phyloP scores from a whole-genome alignment of 2,888 invertebrate species.

The Macrosiphum euphorbiae region DNA sequence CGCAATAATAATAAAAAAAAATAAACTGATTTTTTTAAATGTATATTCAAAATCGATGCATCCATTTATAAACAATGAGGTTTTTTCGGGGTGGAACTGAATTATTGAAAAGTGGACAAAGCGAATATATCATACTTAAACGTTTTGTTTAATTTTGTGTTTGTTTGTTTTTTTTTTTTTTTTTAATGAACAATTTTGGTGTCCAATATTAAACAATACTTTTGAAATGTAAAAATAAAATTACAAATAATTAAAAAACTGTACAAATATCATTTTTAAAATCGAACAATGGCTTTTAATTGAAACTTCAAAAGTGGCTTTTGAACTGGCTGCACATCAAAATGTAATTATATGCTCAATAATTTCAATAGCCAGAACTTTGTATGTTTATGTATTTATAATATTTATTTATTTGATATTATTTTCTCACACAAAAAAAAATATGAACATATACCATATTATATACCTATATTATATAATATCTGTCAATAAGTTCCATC shows the following conservation, averaged over 20 bases:
- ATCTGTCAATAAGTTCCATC: no score
- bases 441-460: no score
- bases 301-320: not conserved
- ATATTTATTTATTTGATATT: no score
- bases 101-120: not conserved
- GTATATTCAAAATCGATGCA: not conserved
- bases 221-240: not conserved
- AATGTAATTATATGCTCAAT: not conserved
- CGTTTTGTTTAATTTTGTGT: not conserved
- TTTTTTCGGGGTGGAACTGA: not conserved
- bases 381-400: no score
- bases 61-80: not conserved
- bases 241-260: not conserved
- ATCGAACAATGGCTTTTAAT: not conserved
- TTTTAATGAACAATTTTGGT: not conserved
- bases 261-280: not conserved
- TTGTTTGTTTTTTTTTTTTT: not conserved
- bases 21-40: not conserved
- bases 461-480: not conserved
- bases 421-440: no score
- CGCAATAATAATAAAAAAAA: constrained; percentile 18
- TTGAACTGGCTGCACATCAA: not conserved
- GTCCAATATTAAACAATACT: not conserved
- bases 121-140: not conserved
- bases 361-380: not conserved